These are phyloP conservation scores for Percina caprodes DNA, from an alignment of 2,113 vertebrate genomes.

Conservation along the genomic window DNA sequence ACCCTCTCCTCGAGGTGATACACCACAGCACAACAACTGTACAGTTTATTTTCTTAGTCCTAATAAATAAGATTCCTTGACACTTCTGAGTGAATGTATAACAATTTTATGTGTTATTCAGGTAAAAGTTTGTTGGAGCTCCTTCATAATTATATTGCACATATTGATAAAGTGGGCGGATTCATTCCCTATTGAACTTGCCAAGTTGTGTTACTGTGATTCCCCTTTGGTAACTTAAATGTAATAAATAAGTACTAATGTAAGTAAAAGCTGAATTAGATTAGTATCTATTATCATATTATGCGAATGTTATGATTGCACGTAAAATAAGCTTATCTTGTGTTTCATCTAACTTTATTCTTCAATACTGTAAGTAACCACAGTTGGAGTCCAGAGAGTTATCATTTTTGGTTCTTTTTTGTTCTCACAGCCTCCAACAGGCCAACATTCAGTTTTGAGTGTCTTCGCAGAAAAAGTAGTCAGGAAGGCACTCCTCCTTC, in stretches of 20 bases:
- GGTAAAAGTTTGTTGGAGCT: neutral
- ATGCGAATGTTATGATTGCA: neutral
- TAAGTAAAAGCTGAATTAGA: neutral
- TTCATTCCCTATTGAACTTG: neutral
- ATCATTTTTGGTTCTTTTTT: neutral
- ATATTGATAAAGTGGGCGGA: neutral
- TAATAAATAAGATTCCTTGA: neutral
- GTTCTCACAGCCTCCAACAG: conserved; percentile 86
- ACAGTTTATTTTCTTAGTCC: neutral
- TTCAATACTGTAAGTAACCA: neutral
- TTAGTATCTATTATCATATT: neutral
- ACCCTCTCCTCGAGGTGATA: conserved; percentile 91
- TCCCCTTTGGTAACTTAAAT: neutral
- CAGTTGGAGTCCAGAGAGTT: neutral
- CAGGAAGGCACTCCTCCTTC: conserved; percentile 86
- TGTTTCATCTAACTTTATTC: neutral
- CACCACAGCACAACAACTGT: neutral
- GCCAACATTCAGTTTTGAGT: conserved; percentile 95
- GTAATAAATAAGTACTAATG: neutral
- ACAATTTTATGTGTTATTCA: neutral
- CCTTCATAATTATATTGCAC: neutral
- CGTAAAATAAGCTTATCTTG: neutral
- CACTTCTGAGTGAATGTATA: neutral
- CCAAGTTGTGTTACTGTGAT: neutral
- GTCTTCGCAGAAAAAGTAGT: conserved; percentile 91